Percentiles rank a stretch among this genome's conserved stretches.
These are phyloP conservation scores for Chrysomela aeneicollis DNA, from an alignment of 2,888 invertebrate genomes.

Conservation along the genomic window DNA sequence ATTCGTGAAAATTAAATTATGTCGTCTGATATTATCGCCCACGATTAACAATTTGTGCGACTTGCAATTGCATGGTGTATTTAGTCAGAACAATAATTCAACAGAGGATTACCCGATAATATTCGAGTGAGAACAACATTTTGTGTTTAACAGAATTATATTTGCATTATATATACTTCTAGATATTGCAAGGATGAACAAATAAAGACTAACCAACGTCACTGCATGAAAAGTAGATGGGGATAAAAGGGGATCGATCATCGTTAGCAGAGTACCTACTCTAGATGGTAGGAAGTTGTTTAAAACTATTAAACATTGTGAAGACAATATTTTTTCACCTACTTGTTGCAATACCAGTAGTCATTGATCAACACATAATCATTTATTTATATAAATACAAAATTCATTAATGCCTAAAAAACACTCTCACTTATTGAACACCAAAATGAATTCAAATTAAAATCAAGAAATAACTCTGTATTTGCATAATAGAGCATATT, in stretches of 20 bases:
- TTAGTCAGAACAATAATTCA: not conserved
- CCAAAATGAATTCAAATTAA: not conserved
- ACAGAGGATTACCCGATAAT: not conserved
- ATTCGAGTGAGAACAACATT: not conserved
- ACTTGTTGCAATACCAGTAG: too few relatives aligned
- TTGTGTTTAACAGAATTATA: not conserved
- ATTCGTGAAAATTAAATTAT: not conserved
- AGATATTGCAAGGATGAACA: not conserved
- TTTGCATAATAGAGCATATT: not conserved
- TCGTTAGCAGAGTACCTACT: too few relatives aligned
- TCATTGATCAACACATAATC: too few relatives aligned
- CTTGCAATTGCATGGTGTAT: not conserved
- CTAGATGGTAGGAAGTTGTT: too few relatives aligned
- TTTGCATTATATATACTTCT: not conserved
- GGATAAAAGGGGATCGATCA: too few relatives aligned
- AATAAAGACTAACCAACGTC: too few relatives aligned
- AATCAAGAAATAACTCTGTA: not conserved
- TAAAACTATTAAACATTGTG: too few relatives aligned
- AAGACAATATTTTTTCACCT: too few relatives aligned
- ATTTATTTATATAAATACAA: too few relatives aligned
- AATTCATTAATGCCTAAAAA: too few relatives aligned
- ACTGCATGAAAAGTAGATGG: too few relatives aligned
- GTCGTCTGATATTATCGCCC: not conserved
- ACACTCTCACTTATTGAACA: not conserved
- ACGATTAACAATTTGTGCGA: not conserved